Evolutionary conservation across 2,888 invertebrate species (phyloP).

Genomic region (Vanessa cardui): DNA sequence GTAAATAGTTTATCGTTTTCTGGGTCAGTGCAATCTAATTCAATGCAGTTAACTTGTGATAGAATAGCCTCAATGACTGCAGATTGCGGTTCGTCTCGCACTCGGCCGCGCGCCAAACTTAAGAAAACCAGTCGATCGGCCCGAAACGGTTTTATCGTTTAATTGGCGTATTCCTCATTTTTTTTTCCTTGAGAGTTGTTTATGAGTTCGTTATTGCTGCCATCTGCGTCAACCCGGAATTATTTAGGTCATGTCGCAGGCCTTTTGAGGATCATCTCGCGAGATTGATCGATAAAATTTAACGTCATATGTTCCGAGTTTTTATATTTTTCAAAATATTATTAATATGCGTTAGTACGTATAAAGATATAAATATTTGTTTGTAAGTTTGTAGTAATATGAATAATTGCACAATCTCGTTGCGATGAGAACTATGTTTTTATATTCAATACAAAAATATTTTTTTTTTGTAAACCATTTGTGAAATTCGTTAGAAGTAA

Average conservation of each 20-base stretch:
- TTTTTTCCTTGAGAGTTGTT: conserved; percentile 20
- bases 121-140: conserved; percentile 48
- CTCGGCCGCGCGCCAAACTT: conserved; percentile 60
- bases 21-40: conserved; percentile 60
- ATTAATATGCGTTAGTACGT: background rate
- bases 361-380: background rate
- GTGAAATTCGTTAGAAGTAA: conserved; percentile 30
- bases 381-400: background rate
- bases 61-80: conserved; percentile 52
- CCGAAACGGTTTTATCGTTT: conserved; percentile 28
- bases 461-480: conserved; percentile 18
- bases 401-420: background rate
- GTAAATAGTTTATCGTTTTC: conserved; percentile 54
- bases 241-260: conserved; percentile 26
- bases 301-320: background rate
- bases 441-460: background rate
- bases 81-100: conserved; percentile 51
- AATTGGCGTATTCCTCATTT: conserved; percentile 33
- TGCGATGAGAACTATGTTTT: background rate
- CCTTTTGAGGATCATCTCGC: conserved; percentile 25
- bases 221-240: conserved; percentile 35
- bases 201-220: conserved; percentile 30
- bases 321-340: background rate
- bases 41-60: conserved; percentile 51
- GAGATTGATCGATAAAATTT: conserved; percentile 16